Conservation (phyloP, 2,797 vertebrate species). For the Oryzias sinensis region DNA sequence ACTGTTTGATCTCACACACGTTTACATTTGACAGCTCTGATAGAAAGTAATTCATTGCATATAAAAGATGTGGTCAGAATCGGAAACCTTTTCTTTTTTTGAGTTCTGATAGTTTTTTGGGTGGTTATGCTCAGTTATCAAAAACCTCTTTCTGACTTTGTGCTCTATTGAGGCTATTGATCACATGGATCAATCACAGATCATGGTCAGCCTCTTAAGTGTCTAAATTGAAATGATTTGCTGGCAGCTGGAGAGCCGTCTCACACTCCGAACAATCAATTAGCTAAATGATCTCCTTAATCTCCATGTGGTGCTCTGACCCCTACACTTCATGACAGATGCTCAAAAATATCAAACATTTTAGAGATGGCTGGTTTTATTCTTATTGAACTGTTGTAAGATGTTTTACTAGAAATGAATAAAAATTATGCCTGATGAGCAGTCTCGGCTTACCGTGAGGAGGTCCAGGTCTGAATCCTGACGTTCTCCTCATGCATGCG, state of each 20-base stretch:
- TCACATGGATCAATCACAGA: slow-evolving; percentile 75
- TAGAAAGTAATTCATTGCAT: slow-evolving; percentile 47
- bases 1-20: slow-evolving; percentile 23
- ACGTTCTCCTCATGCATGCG: too few species aligned
- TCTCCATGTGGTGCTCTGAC: slow-evolving; percentile 32
- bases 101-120: slow-evolving; percentile 11
- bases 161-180: slow-evolving; percentile 49
- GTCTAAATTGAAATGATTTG: slow-evolving; percentile 56
- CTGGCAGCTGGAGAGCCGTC: slow-evolving; percentile 76
- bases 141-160: slow-evolving; percentile 39
- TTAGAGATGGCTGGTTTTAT: too few species aligned
- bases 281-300: slow-evolving; percentile 77
- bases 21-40: slow-evolving; percentile 34
- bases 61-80: slow-evolving; percentile 20
- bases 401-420: too few species aligned
- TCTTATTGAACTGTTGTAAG: too few species aligned
- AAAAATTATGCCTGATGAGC: too few species aligned
- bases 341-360: too few species aligned
- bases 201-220: slow-evolving; percentile 48
- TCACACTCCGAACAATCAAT: slow-evolving; percentile 80
- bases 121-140: slow-evolving; percentile 1
- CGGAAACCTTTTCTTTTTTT: slow-evolving; percentile 8
- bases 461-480: too few species aligned
- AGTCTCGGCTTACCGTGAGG: too few species aligned
- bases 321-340: too few species aligned